These are phyloP conservation scores for Caenorhabditis japonica DNA, from an alignment of 2,888 invertebrate species.

Conservation along the genomic window DNA sequence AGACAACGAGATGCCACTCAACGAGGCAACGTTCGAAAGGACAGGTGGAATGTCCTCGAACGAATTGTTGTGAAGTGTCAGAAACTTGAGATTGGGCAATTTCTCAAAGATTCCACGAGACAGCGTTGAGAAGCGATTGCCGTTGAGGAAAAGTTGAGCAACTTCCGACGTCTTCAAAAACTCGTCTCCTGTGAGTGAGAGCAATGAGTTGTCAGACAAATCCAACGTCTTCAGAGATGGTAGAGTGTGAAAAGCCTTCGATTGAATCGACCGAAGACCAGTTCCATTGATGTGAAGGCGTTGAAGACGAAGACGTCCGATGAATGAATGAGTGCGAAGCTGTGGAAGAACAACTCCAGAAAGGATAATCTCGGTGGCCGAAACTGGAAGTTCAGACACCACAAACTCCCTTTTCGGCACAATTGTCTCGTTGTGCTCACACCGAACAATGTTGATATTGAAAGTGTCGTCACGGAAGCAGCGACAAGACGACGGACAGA, in stretches of 20 bases:
- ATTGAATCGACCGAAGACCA: constrained; percentile 65
- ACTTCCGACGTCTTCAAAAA: constrained; percentile 62
- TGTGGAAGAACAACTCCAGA: constrained; percentile 87
- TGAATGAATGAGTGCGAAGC: constrained; percentile 87
- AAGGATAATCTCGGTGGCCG: constrained; percentile 88
- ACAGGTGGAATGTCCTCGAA: constrained; percentile 57
- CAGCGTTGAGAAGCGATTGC: constrained; percentile 60
- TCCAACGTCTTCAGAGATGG: constrained; percentile 69
- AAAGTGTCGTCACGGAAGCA: constrained; percentile 91
- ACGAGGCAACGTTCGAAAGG: constrained; percentile 26
- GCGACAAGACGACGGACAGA: constrained; percentile 88
- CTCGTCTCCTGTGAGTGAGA: constrained; percentile 63
- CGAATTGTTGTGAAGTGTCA: constrained; percentile 69
- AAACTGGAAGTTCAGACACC: constrained; percentile 88
- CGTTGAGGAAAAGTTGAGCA: constrained; percentile 65
- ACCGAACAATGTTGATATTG: constrained; percentile 80
- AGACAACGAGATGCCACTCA: constrained; percentile 63
- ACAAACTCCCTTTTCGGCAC: constrained; percentile 41
- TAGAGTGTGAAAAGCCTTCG: constrained; percentile 73
- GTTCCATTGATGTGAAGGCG: constrained; percentile 72
- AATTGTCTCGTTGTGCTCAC: constrained; percentile 47
- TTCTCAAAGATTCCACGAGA: constrained; percentile 56
- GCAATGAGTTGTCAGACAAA: constrained; percentile 68
- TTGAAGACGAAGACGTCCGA: constrained; percentile 79
- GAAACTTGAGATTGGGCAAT: constrained; percentile 65